A percentile compares a stretch with the other conserved stretches of the same genome.
Evolutionary conservation across 2,113 vertebrate species (phyloP).

Genomic region (Loxodonta africana): DNA sequence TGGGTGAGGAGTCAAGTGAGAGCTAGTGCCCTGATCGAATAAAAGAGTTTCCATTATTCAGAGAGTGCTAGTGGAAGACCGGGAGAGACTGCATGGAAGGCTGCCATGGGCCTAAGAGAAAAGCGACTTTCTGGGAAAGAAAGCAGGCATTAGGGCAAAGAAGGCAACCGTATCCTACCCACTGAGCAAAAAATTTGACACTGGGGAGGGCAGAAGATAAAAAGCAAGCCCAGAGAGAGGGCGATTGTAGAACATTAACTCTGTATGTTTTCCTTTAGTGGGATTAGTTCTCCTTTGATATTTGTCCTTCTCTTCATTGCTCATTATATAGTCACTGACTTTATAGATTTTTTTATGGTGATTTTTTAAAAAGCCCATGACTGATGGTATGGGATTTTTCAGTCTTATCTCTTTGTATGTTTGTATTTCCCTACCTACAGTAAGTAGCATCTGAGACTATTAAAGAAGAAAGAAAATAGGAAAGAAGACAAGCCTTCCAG

Average conservation of each 20-base stretch:
- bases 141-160: conserved; percentile 64
- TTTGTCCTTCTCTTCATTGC: conserved; percentile 37
- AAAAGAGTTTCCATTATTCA: conserved; percentile 80
- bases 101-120: conserved; percentile 79
- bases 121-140: conserved; percentile 80
- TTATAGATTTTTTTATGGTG: conserved; percentile 32
- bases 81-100: conserved; percentile 70
- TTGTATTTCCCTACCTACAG: conserved; percentile 3
- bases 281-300: not conserved
- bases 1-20: conserved; percentile 82
- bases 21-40: conserved; percentile 73
- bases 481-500: not conserved
- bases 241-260: not conserved
- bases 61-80: conserved; percentile 42
- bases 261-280: not conserved
- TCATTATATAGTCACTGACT: conserved; percentile 39
- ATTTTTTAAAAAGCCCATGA: not conserved
- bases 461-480: not conserved
- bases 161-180: conserved; percentile 70
- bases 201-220: conserved; percentile 40
- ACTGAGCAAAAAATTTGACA: conserved; percentile 70
- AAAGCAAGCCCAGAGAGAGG: conserved; percentile 29
- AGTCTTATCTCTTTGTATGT: not conserved
- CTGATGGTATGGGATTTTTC: not conserved
- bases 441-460: not conserved